A percentile compares a stretch with the other conserved stretches of the same genome.
Conservation (phyloP, 2,113 vertebrate genomes). For the Chloropsis cyanopogon region DNA sequence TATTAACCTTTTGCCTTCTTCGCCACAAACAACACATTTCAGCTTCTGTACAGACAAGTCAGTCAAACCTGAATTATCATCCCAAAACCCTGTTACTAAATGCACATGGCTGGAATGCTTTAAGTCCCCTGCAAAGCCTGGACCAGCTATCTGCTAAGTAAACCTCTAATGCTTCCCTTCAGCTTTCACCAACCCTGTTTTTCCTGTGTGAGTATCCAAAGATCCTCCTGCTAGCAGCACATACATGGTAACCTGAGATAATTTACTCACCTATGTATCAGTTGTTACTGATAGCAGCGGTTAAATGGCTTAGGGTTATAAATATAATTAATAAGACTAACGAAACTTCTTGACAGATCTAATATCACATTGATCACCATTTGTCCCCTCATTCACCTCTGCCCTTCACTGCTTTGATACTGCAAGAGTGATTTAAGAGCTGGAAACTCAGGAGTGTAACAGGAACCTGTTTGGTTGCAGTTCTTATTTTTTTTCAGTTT, state of each 20-base stretch:
- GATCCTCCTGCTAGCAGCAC: neutral
- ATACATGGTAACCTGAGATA: conserved; percentile 17
- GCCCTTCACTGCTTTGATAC: conserved; percentile 24
- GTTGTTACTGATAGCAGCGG: conserved; percentile 8
- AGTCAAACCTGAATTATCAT: conserved; percentile 57
- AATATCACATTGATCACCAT: conserved; percentile 74
- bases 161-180: neutral
- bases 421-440: conserved; percentile 32
- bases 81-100: neutral
- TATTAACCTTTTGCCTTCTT: conserved; percentile 55
- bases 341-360: conserved; percentile 64
- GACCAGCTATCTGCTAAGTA: neutral
- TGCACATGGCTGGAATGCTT: neutral
- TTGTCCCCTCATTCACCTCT: conserved; percentile 68
- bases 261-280: conserved; percentile 74
- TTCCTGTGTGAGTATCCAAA: neutral
- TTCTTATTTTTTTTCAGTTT: neutral
- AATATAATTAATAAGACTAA: conserved; percentile 73
- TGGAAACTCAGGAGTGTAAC: neutral
- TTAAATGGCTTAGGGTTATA: conserved; percentile 75
- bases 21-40: conserved; percentile 22
- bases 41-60: neutral
- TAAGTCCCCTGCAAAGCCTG: neutral
- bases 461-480: neutral
- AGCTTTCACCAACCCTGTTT: neutral